Base-by-base conservation (phyloP, 2,113 vertebrate species). In the Aegypius monachus region DNA sequence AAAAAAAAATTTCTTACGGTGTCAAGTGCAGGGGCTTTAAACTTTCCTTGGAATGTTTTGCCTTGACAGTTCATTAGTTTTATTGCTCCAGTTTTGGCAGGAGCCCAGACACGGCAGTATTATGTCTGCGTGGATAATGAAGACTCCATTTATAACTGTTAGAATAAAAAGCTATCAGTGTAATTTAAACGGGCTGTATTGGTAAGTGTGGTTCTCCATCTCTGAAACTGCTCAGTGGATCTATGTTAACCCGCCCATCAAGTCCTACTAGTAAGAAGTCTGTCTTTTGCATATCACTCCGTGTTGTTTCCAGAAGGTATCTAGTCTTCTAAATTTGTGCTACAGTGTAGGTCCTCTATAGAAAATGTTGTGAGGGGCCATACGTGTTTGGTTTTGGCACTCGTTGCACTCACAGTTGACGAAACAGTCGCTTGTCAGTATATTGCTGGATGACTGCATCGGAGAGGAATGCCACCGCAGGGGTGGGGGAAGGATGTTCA, bases 11-110 rank as follows among this genome's bases (percentile, higher is more conserved):
- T 14, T 71, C 6, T 14, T 70, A 13, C 0, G 0, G 7, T 88
- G 71, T 83, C 71, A 88, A 91, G 53, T 66, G 23, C 22, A 63
- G 62, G 29, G n/a, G 63, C 73, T 93, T 93, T 78, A 88, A 94
- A 85, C 78, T 88, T 97, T 40, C 50, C 74, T 90, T 96, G 81
- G 34, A 90, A 81, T 81, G 45, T 86, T 93, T 95, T 95, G n/a
- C 48, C 86, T 86, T 95, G 96, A 63, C 78, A 93, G 50, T 93
- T 95, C 45, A 82, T 89, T 91, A 86, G 45, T 86, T 96, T 94
- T 88, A 95, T 77, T 94, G 59, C 71, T 94, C 3, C 20, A 19
- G 40, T 72, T 94, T 66, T 96, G 91, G 89, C 88, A 90, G 23
- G 8, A 85, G n/a, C 63, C 50, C 87, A 94, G 89, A 31, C 66